Evolutionary conservation across 2,888 invertebrate species (phyloP), one percentile per base, ranked within the genome.

Genomic region (Chrysomela aeneicollis): DNA sequence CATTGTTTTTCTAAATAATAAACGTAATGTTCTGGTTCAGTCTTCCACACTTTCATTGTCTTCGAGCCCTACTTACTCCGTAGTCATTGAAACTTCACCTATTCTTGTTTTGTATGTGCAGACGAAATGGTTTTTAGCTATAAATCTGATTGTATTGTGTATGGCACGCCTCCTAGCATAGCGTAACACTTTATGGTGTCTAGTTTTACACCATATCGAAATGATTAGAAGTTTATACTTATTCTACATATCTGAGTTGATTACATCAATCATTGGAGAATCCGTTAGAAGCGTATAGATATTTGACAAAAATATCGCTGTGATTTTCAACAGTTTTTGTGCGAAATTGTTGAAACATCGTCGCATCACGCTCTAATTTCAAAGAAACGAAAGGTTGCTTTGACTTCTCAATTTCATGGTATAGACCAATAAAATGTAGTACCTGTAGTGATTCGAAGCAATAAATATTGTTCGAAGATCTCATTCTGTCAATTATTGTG

Each of bases 111-210:
- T 15, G 12, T 42, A 42, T 42, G 15, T 12, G 15, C 15, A 42
- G 42, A 42, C 4, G 15, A 42, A 42, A 42, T 15, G 2, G n/a
- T 42, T 42, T 42, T 15, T 42, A 26, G 26, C 26, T 26, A 26
- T n/a, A n/a, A n/a, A n/a, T 26, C 6, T 26, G 6, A 26, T 26
- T 26, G 26, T 26, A 26, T 26, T 26, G 54, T 35, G 42, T 55
- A 68, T 58, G 55, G 61, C 63, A 61, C 59, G 61, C 9, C 47
- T 61, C 61, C 74, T 75, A 75, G 74, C 73, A 74, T 68, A 73
- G 72, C 58, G 76, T 76, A 74, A 76, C 75, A 75, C 74, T 72
- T 76, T 71, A 74, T 72, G 74, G 75, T 74, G 61, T 63, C 70
- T 74, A 66, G 71, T 70, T 73, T 62, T 69, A 60, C 49, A 51